Percentiles rank a stretch among this genome's conserved stretches.
Conservation (phyloP, 2,797 vertebrate genomes). For the Balearica regulorum region DNA sequence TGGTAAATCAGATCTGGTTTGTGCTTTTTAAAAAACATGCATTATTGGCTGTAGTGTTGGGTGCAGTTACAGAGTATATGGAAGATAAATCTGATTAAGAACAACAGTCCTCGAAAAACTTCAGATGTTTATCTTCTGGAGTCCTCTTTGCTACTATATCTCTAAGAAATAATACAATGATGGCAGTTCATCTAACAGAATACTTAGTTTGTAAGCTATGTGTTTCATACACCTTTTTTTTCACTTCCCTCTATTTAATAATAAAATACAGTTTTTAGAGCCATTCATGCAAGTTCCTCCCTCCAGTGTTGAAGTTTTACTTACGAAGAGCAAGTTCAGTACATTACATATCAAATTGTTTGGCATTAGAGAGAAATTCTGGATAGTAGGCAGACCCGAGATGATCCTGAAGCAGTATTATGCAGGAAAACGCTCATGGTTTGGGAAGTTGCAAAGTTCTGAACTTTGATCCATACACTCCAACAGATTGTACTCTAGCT, state of each 20-base stretch:
- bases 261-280: rapidly evolving
- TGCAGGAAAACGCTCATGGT: neutral
- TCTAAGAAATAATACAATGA: neutral
- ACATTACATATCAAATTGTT: neutral
- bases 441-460: neutral
- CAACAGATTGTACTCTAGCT: neutral
- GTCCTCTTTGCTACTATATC: neutral
- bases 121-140: neutral
- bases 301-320: neutral
- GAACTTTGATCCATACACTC: neutral
- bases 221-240: neutral
- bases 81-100: neutral
- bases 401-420: neutral
- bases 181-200: neutral
- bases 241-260: neutral
- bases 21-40: neutral
- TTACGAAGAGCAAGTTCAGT: neutral
- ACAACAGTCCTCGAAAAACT: neutral
- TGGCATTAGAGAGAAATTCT: neutral
- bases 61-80: neutral
- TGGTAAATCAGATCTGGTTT: neutral
- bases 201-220: neutral
- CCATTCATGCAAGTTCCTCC: neutral
- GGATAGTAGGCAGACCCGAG: neutral
- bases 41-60: neutral